A percentile compares a stretch with the other conserved stretches of the same genome.
Evolutionary conservation across 2,113 vertebrate genomes (phyloP).

Genomic region (Limnothrissa miodon): DNA sequence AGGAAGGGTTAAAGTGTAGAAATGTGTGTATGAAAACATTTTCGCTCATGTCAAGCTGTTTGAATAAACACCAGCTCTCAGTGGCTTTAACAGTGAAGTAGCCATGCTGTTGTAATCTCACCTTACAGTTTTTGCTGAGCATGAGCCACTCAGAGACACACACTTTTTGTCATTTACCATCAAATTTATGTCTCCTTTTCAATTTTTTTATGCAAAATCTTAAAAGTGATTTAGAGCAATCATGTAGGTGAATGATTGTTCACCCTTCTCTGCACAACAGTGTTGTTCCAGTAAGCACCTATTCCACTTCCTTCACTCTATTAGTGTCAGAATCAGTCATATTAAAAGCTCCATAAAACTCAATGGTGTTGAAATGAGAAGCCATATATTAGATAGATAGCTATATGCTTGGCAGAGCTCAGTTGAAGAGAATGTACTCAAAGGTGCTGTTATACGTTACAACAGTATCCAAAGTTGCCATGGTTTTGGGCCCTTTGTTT

Average conservation of each 20-base stretch:
- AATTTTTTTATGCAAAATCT: not conserved
- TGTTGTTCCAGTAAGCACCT: not conserved
- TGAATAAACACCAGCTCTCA: not conserved
- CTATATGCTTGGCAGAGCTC: not conserved
- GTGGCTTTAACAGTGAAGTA: slow-evolving; percentile 11
- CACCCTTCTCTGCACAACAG: not conserved
- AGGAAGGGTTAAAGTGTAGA: not conserved
- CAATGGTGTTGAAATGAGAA: slow-evolving; percentile 1
- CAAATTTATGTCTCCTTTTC: not conserved
- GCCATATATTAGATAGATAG: slow-evolving; percentile 1
- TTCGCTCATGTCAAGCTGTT: slow-evolving; percentile 6
- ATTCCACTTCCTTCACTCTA: not conserved
- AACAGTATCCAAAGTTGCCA: not conserved
- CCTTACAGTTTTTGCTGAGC: not conserved
- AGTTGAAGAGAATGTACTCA: not conserved
- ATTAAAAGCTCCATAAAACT: slow-evolving; percentile 1
- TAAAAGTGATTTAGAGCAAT: not conserved
- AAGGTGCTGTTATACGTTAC: not conserved
- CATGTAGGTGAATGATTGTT: not conserved
- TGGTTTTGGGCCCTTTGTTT: not conserved
- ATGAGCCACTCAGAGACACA: not conserved
- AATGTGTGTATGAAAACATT: slow-evolving; percentile 16
- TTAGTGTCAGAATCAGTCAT: not conserved
- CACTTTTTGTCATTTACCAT: not conserved
- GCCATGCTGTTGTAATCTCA: slow-evolving; percentile 3